Evolutionary conservation across 2,113 vertebrate species (phyloP).

Genomic region (Bubo scandiacus): DNA sequence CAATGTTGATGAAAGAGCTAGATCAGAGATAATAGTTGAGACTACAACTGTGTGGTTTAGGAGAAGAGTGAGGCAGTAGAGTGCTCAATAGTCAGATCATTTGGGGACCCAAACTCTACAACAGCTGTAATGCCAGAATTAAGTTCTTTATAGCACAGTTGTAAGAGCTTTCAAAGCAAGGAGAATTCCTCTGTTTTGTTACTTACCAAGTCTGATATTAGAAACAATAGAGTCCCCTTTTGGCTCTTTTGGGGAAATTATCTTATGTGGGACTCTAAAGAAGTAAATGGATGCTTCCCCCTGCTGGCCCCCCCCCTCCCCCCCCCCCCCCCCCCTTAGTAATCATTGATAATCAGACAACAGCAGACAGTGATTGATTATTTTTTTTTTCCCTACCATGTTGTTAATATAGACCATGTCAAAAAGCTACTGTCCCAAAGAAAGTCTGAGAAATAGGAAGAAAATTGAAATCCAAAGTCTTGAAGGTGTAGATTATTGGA

Average conservation of each 20-base stretch:
- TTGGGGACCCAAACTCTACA: not conserved
- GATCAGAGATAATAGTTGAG: not conserved
- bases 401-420: not conserved
- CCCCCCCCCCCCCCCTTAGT: not conserved
- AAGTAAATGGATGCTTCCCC: not conserved
- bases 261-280: not conserved
- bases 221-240: not conserved
- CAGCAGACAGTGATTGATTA: not conserved
- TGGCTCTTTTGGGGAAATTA: not conserved
- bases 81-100: not conserved
- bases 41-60: not conserved
- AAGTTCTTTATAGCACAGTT: not conserved
- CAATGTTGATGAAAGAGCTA: not conserved
- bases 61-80: not conserved
- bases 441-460: not conserved
- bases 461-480: not conserved
- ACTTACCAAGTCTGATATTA: not conserved
- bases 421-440: not conserved
- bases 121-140: not conserved
- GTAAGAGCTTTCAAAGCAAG: not conserved
- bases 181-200: not conserved
- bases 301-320: too few species aligned
- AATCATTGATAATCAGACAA: not conserved
- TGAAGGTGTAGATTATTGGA: not conserved
- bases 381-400: not conserved